phyloP scores from a whole-genome alignment of 2,797 vertebrate species.

The Amblyopsis hoosieri region DNA sequence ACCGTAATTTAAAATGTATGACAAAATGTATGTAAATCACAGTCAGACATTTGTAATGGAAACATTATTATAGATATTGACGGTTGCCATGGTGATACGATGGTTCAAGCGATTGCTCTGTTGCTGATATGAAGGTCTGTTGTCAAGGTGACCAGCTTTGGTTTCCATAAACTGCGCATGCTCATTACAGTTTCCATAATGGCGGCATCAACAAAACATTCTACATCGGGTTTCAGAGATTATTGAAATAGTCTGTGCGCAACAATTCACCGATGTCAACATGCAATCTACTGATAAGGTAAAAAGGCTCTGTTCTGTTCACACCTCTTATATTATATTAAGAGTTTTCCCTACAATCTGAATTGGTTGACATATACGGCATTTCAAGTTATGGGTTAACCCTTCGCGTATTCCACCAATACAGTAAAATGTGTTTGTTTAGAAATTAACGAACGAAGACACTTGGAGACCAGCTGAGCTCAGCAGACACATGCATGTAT shows the following conservation, averaged over 20 bases:
- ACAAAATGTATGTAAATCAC: no score
- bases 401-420: not conserved
- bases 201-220: constrained; percentile 59
- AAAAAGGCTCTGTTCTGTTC: not conserved
- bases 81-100: constrained; percentile 46
- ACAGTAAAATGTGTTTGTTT: constrained; percentile 10
- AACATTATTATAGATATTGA: no score
- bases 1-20: no score
- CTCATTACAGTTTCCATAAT: constrained; percentile 50
- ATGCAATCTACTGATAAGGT: constrained; percentile 74
- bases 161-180: constrained; percentile 66
- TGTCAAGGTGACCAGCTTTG: constrained; percentile 63
- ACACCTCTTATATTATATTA: not conserved
- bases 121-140: constrained; percentile 59
- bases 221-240: constrained; percentile 18
- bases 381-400: not conserved
- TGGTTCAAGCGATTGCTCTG: constrained; percentile 43
- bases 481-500: constrained; percentile 84
- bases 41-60: no score
- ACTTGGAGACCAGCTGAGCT: constrained; percentile 94
- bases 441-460: constrained; percentile 90
- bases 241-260: constrained; percentile 6
- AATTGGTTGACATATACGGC: not conserved
- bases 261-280: constrained; percentile 16
- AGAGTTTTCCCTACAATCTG: not conserved